These are phyloP conservation scores for Labeo rohita DNA, from an alignment of 2,113 vertebrate species.

Conservation along the genomic window DNA sequence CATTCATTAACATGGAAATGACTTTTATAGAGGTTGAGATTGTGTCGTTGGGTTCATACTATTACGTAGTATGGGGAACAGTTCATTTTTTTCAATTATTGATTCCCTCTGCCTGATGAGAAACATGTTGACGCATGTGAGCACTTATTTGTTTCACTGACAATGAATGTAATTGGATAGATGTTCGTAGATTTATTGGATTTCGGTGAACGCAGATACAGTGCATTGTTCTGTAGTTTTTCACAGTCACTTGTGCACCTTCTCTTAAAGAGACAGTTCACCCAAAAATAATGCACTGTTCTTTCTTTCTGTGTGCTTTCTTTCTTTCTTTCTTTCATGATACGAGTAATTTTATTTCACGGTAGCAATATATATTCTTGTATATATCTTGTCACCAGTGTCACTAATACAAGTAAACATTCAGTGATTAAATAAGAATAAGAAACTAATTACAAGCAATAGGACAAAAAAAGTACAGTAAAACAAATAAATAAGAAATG, in stretches of 20 bases:
- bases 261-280: background rate
- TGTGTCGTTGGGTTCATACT: slow-evolving; percentile 48
- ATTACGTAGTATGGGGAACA: background rate
- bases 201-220: background rate
- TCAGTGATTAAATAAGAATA: too few species aligned
- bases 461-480: too few species aligned
- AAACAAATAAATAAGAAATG: too few species aligned
- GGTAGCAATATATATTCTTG: too few species aligned
- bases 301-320: background rate
- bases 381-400: too few species aligned
- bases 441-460: too few species aligned
- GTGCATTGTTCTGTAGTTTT: background rate
- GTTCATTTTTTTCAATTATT: slow-evolving; percentile 3
- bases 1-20: slow-evolving; percentile 47
- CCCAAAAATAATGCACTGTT: background rate
- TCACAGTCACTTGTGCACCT: background rate
- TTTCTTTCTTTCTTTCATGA: background rate
- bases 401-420: too few species aligned
- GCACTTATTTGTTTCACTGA: background rate
- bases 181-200: background rate
- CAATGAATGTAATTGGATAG: background rate
- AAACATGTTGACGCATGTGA: slow-evolving; percentile 1
- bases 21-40: slow-evolving; percentile 39
- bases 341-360: too few species aligned
- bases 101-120: slow-evolving; percentile 14